Conservation (phyloP, 1,140 invertebrate genomes). For the Radopholus similis region DNA sequence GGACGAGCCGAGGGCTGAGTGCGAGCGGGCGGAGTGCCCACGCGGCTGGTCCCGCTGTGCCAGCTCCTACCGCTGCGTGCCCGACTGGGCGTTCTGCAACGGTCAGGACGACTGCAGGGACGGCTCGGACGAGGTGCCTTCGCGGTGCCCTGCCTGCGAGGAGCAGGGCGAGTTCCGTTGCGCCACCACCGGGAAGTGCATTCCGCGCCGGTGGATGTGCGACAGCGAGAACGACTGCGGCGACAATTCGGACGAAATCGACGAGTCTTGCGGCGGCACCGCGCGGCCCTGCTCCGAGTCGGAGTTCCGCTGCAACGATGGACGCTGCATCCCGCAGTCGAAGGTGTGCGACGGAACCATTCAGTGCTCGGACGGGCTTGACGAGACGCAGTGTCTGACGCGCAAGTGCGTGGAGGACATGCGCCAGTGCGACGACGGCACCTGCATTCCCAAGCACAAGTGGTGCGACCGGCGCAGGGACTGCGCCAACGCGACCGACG, state of each 20-base stretch:
- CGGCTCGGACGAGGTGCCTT: slow-evolving; percentile 48
- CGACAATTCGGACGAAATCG: slow-evolving; percentile 56
- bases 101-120: slow-evolving; percentile 58
- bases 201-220: slow-evolving; percentile 89
- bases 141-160: slow-evolving; percentile 47
- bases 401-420: slow-evolving; percentile 34
- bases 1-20: slow-evolving; percentile 66
- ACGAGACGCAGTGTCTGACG: slow-evolving; percentile 54
- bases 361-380: slow-evolving; percentile 58
- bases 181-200: slow-evolving; percentile 75
- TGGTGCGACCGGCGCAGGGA: slow-evolving; percentile 50
- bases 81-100: slow-evolving; percentile 60
- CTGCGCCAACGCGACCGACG: slow-evolving; percentile 56
- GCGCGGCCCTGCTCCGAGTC: slow-evolving; percentile 61
- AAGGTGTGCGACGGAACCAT: slow-evolving; percentile 55
- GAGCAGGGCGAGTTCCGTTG: slow-evolving; percentile 57
- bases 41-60: slow-evolving; percentile 53
- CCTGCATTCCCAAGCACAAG: slow-evolving; percentile 53
- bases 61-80: slow-evolving; percentile 53
- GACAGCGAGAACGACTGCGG: slow-evolving; percentile 64
- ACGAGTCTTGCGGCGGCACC: slow-evolving; percentile 47
- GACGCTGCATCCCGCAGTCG: slow-evolving; percentile 81
- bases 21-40: slow-evolving; percentile 16
- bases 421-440: slow-evolving; percentile 53
- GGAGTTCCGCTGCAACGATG: slow-evolving; percentile 89